Percentiles rank a stretch among this genome's conserved stretches.
These are phyloP conservation scores for Acleris holmiana DNA, from an alignment of 2,888 invertebrate species.

Conservation along the genomic window DNA sequence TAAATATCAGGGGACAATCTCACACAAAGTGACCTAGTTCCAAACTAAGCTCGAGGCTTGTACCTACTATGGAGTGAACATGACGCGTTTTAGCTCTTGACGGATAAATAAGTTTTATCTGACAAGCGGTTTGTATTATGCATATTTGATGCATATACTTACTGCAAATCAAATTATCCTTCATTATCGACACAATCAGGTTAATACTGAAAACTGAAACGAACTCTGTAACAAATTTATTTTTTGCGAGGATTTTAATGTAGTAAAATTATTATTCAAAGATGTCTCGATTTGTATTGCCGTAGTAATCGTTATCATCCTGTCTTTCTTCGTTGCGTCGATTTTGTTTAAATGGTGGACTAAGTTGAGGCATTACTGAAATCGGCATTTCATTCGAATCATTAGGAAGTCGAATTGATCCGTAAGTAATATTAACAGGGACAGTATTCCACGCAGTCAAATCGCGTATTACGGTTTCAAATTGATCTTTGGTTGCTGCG, in stretches of 20 bases:
- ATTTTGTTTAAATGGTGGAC: constrained; percentile 62
- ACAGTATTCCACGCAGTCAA: neutral
- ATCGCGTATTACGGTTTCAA: neutral
- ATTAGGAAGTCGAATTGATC: constrained; percentile 21
- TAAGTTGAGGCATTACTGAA: constrained; percentile 55
- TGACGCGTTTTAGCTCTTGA: no score
- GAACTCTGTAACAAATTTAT: neutral
- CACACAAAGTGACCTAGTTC: no score
- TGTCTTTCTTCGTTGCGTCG: constrained; percentile 57
- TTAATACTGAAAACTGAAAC: no score
- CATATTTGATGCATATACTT: no score
- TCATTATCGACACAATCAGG: no score
- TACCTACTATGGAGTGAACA: no score
- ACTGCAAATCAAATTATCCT: no score
- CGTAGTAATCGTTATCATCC: constrained; percentile 52
- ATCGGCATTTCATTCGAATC: constrained; percentile 30
- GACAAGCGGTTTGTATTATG: no score
- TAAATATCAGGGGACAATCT: no score
- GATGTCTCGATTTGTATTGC: constrained; percentile 52
- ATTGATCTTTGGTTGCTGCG: neutral
- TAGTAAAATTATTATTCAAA: constrained; percentile 37
- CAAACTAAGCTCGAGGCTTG: no score
- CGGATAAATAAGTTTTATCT: no score
- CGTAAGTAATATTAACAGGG: neutral
- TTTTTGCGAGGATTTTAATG: neutral